These are phyloP conservation scores for Apus apus DNA, from an alignment of 2,113 vertebrate species.

Conservation along the genomic window DNA sequence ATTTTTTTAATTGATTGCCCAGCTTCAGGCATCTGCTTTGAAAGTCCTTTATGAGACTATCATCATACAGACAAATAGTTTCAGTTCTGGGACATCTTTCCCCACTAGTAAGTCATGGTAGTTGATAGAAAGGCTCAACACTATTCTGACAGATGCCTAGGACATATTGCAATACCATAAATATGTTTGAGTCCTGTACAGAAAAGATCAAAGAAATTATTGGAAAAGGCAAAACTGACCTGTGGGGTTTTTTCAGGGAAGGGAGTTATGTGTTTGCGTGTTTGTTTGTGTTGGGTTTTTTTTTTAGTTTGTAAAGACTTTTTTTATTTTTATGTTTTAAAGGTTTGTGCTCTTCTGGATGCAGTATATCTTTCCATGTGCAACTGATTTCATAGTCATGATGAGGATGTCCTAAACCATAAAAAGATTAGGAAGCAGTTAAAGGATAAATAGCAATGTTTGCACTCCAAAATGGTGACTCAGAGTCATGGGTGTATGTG, in stretches of 20 bases:
- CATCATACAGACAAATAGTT: not conserved
- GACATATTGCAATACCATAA: not conserved
- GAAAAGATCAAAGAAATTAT: not conserved
- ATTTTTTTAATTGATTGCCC: not conserved
- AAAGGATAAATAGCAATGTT: not conserved
- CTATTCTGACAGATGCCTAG: not conserved
- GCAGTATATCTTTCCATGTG: not conserved
- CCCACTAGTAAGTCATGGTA: not conserved
- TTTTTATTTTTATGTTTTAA: not conserved
- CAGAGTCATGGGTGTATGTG: conserved; percentile 5
- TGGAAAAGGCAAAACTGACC: not conserved
- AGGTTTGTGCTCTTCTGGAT: not conserved
- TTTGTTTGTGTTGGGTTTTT: not conserved
- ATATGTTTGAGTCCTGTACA: not conserved
- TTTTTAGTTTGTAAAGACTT: not conserved
- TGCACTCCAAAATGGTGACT: conserved; percentile 3
- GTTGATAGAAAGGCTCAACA: not conserved
- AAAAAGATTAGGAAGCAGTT: not conserved
- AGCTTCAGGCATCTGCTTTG: not conserved
- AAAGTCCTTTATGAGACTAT: not conserved
- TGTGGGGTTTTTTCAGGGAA: no score
- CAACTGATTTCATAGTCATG: not conserved
- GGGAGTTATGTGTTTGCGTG: no score
- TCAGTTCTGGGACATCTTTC: not conserved
- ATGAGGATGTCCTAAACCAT: not conserved